These are phyloP conservation scores for Silurus asotus DNA, from an alignment of 2,113 vertebrate genomes.

Conservation along the genomic window DNA sequence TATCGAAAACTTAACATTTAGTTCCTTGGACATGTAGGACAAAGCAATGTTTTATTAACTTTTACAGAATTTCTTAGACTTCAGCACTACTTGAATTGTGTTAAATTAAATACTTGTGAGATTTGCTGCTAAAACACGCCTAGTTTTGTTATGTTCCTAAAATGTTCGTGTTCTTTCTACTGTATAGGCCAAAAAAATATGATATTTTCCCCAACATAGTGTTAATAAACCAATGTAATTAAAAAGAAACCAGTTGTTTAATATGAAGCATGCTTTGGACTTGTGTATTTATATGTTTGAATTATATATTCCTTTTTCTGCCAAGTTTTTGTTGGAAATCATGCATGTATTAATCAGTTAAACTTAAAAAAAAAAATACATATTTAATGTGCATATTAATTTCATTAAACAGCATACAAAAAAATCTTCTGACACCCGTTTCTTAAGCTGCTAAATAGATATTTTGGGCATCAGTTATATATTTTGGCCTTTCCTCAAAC, in stretches of 20 bases:
- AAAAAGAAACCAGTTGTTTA: no score
- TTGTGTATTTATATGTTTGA: no score
- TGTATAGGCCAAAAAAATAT: no score
- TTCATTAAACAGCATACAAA: background rate
- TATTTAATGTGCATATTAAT: background rate
- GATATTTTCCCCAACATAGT: background rate
- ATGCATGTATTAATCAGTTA: background rate
- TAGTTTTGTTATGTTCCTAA: background rate
- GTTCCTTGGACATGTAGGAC: background rate
- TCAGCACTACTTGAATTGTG: background rate
- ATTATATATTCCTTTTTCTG: no score
- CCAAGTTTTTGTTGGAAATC: background rate
- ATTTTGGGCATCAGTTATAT: constrained; percentile 26
- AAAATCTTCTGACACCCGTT: background rate
- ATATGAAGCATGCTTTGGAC: no score
- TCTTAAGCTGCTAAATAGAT: background rate
- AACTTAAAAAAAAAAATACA: background rate
- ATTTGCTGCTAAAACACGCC: background rate
- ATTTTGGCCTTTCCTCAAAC: constrained; percentile 32
- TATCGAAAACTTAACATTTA: background rate
- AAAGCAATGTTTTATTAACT: background rate
- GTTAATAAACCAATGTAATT: background rate
- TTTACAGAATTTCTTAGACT: background rate
- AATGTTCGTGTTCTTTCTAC: no score
- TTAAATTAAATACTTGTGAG: background rate